A percentile compares a stretch with the other conserved stretches of the same genome.
Evolutionary conservation across 2,888 invertebrate species (phyloP).

Genomic region (Lamellibrachia satsuma): DNA sequence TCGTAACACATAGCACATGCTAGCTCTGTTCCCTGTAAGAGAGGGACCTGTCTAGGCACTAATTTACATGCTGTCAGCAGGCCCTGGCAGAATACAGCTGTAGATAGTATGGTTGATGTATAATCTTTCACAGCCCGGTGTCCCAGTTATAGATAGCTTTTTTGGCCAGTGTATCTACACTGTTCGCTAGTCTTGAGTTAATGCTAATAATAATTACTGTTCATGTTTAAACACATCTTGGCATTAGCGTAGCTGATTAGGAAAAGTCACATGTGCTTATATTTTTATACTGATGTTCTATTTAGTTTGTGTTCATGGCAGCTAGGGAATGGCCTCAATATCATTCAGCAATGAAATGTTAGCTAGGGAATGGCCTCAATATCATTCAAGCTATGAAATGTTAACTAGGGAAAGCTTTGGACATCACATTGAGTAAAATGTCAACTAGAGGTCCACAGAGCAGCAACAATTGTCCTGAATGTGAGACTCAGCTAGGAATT

Average conservation of each 20-base stretch:
- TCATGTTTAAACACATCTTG: neutral
- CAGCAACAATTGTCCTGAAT: neutral
- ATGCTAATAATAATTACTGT: neutral
- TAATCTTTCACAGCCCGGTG: neutral
- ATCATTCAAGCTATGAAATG: no score
- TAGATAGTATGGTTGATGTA: neutral
- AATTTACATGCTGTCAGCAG: conserved; percentile 10
- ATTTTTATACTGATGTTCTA: conserved; percentile 1
- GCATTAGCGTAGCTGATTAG: neutral
- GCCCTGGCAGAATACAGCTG: neutral
- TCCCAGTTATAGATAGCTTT: neutral
- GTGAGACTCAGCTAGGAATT: neutral
- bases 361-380: neutral
- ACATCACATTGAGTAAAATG: neutral
- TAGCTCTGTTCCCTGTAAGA: neutral
- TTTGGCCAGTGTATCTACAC: neutral
- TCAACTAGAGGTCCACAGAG: no score
- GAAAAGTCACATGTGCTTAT: neutral
- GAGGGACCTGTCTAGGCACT: neutral
- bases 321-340: neutral
- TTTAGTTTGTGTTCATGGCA: conserved; percentile 3
- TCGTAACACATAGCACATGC: neutral
- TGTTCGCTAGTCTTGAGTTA: neutral
- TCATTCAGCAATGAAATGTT: neutral
- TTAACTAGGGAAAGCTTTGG: neutral